Evolutionary conservation across 1,140 invertebrate genomes (phyloP).

Genomic region (Ridgeia piscesae): DNA sequence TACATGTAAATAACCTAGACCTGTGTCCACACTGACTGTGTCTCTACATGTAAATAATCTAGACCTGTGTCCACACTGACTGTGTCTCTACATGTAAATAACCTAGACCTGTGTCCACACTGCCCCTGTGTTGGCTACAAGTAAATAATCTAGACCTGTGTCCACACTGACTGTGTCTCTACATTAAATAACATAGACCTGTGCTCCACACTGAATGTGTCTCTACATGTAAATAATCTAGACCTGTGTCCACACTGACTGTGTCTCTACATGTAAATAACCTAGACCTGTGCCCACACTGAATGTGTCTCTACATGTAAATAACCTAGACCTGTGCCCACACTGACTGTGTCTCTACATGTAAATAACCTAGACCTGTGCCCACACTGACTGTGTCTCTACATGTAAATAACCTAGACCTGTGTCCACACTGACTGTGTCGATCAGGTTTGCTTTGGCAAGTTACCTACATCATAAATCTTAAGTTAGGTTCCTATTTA

Average conservation of each 20-base stretch:
- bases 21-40: too few relatives aligned
- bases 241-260: background rate
- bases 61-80: too few relatives aligned
- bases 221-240: background rate
- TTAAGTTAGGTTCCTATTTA: background rate
- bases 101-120: too few relatives aligned
- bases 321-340: background rate
- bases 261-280: background rate
- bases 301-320: background rate
- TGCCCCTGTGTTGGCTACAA: too few relatives aligned
- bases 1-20: too few relatives aligned
- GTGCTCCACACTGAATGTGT: too few relatives aligned
- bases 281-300: background rate
- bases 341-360: background rate
- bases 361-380: background rate
- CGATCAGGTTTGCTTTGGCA: background rate
- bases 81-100: too few relatives aligned
- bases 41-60: too few relatives aligned
- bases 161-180: too few relatives aligned
- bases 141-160: too few relatives aligned
- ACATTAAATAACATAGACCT: too few relatives aligned
- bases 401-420: background rate
- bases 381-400: background rate
- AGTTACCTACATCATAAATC: background rate
- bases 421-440: background rate